Conservation (phyloP, 2,888 invertebrate genomes). For the Camptogramma bilineatum region DNA sequence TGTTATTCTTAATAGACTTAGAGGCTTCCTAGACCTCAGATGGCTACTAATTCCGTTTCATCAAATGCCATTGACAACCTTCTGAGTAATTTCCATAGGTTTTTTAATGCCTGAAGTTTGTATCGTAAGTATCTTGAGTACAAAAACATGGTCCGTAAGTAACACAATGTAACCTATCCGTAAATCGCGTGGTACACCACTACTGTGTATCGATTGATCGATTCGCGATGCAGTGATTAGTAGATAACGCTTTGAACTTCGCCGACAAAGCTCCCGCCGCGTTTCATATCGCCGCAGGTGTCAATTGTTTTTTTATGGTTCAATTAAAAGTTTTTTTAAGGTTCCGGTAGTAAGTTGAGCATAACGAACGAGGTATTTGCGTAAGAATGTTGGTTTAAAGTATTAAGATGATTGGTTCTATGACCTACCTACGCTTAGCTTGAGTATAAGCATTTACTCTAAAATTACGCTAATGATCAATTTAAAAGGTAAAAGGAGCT, state of each 20-base stretch:
- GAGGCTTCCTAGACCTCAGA: too few species aligned
- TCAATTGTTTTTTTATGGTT: constrained; percentile 52
- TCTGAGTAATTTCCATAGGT: too few species aligned
- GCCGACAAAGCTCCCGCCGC: constrained; percentile 56
- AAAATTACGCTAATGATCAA: too few species aligned
- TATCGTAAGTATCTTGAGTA: too few species aligned
- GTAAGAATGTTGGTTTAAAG: neutral
- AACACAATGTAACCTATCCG: constrained; percentile 1
- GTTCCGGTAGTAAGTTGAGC: constrained; percentile 17
- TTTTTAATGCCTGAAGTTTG: too few species aligned
- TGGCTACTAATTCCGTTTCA: too few species aligned
- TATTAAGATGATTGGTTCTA: neutral
- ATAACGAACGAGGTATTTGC: neutral
- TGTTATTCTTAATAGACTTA: too few species aligned
- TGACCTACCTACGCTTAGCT: neutral
- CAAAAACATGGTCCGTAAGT: neutral
- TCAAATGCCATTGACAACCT: too few species aligned
- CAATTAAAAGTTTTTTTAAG: constrained; percentile 45
- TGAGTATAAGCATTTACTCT: too few species aligned
- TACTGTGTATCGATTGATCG: constrained; percentile 46
- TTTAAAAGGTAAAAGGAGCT: too few species aligned
- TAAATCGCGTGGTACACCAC: constrained; percentile 16
- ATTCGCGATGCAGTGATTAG: constrained; percentile 50
- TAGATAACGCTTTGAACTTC: constrained; percentile 51
- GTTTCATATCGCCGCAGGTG: constrained; percentile 55